phyloP scores from a whole-genome alignment of 2,888 invertebrate genomes.

The Tromatobia lineatoria region DNA sequence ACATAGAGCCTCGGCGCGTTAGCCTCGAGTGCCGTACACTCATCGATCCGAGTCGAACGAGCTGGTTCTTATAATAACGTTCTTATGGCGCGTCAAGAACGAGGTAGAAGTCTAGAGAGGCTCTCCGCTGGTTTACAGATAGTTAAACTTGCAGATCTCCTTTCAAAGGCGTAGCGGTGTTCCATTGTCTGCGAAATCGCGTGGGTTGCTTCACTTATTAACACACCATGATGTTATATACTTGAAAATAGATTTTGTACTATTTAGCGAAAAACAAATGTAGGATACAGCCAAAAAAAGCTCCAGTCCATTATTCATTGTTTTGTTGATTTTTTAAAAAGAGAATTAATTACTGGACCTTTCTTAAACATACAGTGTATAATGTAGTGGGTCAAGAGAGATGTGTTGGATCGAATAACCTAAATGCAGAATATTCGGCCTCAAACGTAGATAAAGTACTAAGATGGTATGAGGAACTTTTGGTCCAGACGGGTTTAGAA shows the following conservation, averaged over 20 bases:
- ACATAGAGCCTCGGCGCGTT: constrained; percentile 3
- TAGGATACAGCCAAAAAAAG: background rate
- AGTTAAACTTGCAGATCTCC: constrained; percentile 11
- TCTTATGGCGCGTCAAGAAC: constrained; percentile 6
- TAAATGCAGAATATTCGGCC: too few species aligned
- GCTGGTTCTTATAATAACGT: constrained; percentile 35
- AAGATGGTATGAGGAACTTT: too few species aligned
- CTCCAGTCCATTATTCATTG: too few species aligned
- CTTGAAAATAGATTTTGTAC: background rate
- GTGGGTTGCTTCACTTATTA: constrained; percentile 2
- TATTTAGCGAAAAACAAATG: background rate
- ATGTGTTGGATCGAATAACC: too few species aligned
- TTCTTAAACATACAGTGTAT: too few species aligned
- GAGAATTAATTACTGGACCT: too few species aligned
- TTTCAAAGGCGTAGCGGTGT: background rate
- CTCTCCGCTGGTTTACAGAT: constrained; percentile 5
- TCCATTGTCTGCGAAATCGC: background rate
- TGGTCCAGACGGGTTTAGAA: too few species aligned
- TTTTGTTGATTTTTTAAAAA: too few species aligned
- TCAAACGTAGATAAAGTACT: too few species aligned
- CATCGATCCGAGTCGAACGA: constrained; percentile 52
- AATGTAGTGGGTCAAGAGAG: too few species aligned
- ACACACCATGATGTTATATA: background rate
- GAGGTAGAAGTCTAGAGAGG: constrained; percentile 18
- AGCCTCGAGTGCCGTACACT: constrained; percentile 42